Evolutionary conservation across 2,888 invertebrate genomes (phyloP), one percentile per base, ranked within the genome.

Genomic region (Machimus rusticus): DNA sequence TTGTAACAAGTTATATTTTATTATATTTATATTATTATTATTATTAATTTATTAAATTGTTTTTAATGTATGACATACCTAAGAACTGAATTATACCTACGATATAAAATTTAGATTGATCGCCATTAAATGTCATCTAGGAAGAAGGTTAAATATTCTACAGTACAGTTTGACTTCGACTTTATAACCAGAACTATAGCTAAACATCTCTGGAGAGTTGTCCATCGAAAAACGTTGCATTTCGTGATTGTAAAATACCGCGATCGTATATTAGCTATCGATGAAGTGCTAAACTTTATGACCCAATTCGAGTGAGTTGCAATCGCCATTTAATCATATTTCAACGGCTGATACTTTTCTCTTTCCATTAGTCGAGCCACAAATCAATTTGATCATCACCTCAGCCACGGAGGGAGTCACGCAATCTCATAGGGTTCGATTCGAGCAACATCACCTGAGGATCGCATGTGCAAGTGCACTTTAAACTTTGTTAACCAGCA

Each of bases 361-460:
- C 23, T 78, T 78, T 46, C 78, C 46, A 78, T 81, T 81, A 81
- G 81, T 34, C 1, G 19, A 55, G 55, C 51, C 34, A 55, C 81
- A 81, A 81, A 81, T 81, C 81, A 81, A 55, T 55, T 31, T 51
- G 55, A 81, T 81, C 81, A 55, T 81, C 81, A 81, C 81, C 31
- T 34, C 31, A 6, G 31, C 23, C 34, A 12, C 31, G 51, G 81
- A 81, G 28, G 81, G 34, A 81, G 55, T 81, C 81, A 81, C 81
- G 81, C 81, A 31, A 81, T 81, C 34, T 8, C n/a, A 34, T 81
- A 81, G 34, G 34, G 51, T 55, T 81, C 81, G 51, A 23, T 55
- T 55, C 81, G 51, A 28, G 43, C 78, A 1, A 78, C 8, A 39
- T 43, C 19, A 46, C 28, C 28, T 46, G 34, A 8, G 76, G 78